phyloP scores from a whole-genome alignment of 2,888 invertebrate genomes.

The Pyralis farinalis region DNA sequence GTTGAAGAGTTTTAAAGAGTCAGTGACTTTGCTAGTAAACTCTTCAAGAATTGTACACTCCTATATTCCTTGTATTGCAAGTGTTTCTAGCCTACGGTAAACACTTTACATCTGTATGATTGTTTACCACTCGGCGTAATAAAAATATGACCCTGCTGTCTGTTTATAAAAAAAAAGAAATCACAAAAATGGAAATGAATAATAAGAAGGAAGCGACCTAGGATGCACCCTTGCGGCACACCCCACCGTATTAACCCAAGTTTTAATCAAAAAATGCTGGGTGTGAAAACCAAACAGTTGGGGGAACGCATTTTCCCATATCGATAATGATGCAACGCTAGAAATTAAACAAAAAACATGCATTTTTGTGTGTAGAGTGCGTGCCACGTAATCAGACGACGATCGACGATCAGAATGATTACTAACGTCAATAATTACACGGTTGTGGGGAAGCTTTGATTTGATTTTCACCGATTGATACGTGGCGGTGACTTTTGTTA shows the following conservation, averaged over 20 bases:
- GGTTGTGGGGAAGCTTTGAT: constrained; percentile 33
- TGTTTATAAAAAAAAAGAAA: constrained; percentile 25
- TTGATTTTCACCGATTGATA: constrained; percentile 37
- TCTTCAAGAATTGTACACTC: no score
- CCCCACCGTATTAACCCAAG: constrained; percentile 58
- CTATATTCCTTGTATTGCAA: no score
- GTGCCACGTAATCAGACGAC: constrained; percentile 59
- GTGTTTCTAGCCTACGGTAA: no score
- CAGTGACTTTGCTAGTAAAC: no score
- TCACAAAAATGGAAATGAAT: constrained; percentile 27
- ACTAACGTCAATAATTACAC: constrained; percentile 60
- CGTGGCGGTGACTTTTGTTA: constrained; percentile 9
- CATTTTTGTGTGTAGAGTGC: constrained; percentile 51
- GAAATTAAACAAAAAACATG: constrained; percentile 54
- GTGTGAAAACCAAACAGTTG: constrained; percentile 75
- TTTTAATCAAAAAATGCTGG: constrained; percentile 75
- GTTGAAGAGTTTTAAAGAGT: no score
- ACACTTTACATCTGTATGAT: no score
- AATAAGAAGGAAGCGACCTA: constrained; percentile 51
- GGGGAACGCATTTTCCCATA: constrained; percentile 73
- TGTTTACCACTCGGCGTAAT: no score
- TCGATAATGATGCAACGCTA: constrained; percentile 69
- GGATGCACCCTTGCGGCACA: constrained; percentile 66
- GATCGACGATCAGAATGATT: constrained; percentile 51
- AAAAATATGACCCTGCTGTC: no score